Conservation (phyloP, 2,113 vertebrate genomes). For the Nicator chloris region DNA sequence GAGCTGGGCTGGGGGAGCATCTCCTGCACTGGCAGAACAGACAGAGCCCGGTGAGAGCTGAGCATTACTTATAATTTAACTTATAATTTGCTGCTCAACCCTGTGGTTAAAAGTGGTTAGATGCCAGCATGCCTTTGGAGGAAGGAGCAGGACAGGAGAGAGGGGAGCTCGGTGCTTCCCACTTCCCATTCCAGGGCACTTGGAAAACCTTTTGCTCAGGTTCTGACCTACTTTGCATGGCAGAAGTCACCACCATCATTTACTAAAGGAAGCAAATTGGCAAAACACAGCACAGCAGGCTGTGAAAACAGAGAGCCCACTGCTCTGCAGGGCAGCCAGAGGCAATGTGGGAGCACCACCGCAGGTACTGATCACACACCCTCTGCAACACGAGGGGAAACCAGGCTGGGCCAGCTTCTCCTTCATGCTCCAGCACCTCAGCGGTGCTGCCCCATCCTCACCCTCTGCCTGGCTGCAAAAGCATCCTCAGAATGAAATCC, state of each 20-base stretch:
- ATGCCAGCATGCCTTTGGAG: conserved; percentile 12
- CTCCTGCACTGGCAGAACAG: not conserved
- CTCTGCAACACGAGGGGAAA: not conserved
- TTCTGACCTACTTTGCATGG: conserved; percentile 56
- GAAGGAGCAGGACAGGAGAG: not conserved
- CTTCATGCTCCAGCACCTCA: not conserved
- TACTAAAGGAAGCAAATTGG: not conserved
- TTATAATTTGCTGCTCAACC: not conserved
- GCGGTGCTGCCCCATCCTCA: not conserved
- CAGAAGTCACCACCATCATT: not conserved
- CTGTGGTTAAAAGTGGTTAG: not conserved
- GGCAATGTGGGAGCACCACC: conserved; percentile 18
- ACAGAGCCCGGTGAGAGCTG: not conserved
- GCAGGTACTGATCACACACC: not conserved
- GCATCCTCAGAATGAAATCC: accelerated
- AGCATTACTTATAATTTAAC: conserved; percentile 24
- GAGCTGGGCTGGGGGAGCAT: not conserved
- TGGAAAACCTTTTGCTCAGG: not conserved
- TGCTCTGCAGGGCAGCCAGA: not conserved
- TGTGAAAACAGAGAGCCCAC: not conserved
- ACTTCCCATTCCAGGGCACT: conserved; percentile 22
- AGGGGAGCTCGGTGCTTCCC: not conserved
- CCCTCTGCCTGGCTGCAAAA: not conserved
- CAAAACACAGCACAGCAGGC: not conserved
- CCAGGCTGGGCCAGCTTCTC: not conserved